Percentiles rank a stretch among this genome's conserved stretches.
These are phyloP conservation scores for Silvanus unidentatus DNA, from an alignment of 2,888 invertebrate species.

Conservation along the genomic window DNA sequence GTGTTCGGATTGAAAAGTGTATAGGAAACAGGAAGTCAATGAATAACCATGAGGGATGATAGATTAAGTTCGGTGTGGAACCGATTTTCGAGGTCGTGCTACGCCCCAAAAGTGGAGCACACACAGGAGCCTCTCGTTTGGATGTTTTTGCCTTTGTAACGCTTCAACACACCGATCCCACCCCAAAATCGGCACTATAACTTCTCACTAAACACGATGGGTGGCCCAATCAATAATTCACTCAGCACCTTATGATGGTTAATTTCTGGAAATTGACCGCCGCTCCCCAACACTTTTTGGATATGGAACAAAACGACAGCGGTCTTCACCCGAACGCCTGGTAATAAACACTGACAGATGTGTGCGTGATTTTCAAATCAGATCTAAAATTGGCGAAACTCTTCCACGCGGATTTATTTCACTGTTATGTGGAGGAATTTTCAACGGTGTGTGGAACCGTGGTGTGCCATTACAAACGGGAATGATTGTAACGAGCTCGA, in stretches of 20 bases:
- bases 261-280: no score
- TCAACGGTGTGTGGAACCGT: neutral
- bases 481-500: conserved; percentile 1
- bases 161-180: neutral
- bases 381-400: neutral
- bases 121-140: neutral
- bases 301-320: no score
- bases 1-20: neutral
- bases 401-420: neutral
- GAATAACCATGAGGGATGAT: conserved; percentile 34
- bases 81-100: no score
- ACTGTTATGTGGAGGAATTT: neutral
- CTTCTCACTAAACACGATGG: no score
- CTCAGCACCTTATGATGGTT: no score
- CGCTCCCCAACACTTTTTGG: no score
- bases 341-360: no score
- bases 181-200: no score
- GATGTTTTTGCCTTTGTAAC: neutral
- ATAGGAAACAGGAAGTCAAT: conserved; percentile 20
- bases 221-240: no score
- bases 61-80: conserved; percentile 32
- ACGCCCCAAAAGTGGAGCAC: no score
- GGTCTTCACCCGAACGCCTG: no score
- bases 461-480: neutral
- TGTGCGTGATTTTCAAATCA: no score